These are phyloP conservation scores for Phenganax stokvisi DNA, from an alignment of 92 coral and sea anemone genomes.

Conservation along the genomic window DNA sequence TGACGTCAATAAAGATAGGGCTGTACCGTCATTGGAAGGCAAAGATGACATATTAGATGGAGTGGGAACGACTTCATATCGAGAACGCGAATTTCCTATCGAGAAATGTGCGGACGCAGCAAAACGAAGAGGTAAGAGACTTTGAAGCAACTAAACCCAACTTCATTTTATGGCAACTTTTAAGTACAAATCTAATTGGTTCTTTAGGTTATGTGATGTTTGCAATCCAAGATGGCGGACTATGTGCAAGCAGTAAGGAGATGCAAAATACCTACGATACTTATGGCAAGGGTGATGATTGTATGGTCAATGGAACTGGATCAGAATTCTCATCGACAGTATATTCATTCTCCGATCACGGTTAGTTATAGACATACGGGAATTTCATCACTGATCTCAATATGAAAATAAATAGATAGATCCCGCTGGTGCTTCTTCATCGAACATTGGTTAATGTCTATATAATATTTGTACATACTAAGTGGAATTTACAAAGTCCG, in stretches of 20 bases:
- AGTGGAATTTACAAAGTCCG: too few relatives aligned
- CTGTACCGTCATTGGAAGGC: conserved; percentile 23
- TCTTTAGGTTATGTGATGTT: conserved; percentile 9
- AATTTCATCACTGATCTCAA: neutral
- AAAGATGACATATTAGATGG: conserved; percentile 17
- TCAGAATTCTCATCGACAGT: conserved; percentile 12
- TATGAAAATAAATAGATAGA: neutral
- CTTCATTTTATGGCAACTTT: too few relatives aligned
- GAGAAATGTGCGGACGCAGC: conserved; percentile 30
- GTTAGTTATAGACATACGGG: neutral
- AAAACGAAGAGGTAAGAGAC: neutral
- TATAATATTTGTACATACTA: too few relatives aligned
- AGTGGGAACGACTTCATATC: conserved; percentile 3
- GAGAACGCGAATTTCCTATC: conserved; percentile 17
- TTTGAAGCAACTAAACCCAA: too few relatives aligned
- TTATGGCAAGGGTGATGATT: conserved; percentile 13
- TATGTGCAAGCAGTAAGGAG: conserved; percentile 21
- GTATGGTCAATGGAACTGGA: conserved; percentile 17
- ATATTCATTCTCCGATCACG: conserved; percentile 19
- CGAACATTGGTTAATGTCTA: too few relatives aligned
- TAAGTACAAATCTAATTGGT: too few relatives aligned
- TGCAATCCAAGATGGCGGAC: conserved; percentile 32
- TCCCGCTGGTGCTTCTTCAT: too few relatives aligned
- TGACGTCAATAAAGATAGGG: conserved; percentile 20
- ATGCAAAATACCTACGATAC: conserved; percentile 19